These are phyloP conservation scores for Echinops telfairi DNA, from an alignment of 2,113 vertebrate genomes.

Conservation along the genomic window DNA sequence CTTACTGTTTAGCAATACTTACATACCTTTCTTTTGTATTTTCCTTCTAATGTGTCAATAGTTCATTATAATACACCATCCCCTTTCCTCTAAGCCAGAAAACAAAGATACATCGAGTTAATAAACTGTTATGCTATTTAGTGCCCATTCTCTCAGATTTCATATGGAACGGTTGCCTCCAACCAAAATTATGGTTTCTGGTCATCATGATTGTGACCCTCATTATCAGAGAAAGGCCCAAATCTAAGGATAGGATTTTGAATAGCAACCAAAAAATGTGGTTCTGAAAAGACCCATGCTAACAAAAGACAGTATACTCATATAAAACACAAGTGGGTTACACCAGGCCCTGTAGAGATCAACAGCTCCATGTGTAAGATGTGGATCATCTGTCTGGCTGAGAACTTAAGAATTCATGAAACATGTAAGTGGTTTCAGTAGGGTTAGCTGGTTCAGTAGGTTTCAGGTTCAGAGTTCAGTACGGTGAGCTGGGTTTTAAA, in stretches of 20 bases:
- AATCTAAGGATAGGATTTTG: neutral
- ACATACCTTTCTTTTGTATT: neutral
- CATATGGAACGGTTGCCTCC: neutral
- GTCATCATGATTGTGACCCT: neutral
- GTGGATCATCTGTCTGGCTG: conserved; percentile 5
- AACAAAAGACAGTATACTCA: neutral
- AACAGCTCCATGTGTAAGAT: conserved; percentile 37
- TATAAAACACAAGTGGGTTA: conserved; percentile 47
- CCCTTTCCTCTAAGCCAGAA: conserved; percentile 35
- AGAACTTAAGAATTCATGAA: conserved; percentile 16
- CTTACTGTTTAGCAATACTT: conserved; percentile 14
- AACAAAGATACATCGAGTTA: conserved; percentile 10
- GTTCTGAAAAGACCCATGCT: conserved; percentile 23
- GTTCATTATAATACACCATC: neutral
- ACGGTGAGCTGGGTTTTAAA: neutral
- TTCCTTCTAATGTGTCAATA: neutral
- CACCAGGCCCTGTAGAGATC: neutral
- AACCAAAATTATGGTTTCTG: conserved; percentile 14
- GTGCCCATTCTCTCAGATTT: conserved; percentile 6
- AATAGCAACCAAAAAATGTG: neutral
- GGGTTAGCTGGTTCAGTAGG: too few species aligned
- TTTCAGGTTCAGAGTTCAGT: too few species aligned
- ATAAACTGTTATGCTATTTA: neutral
- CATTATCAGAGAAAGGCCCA: neutral
- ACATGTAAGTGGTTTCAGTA: neutral